Evolutionary conservation across 2,113 vertebrate genomes (phyloP).

Genomic region (Donacobius atricapilla): DNA sequence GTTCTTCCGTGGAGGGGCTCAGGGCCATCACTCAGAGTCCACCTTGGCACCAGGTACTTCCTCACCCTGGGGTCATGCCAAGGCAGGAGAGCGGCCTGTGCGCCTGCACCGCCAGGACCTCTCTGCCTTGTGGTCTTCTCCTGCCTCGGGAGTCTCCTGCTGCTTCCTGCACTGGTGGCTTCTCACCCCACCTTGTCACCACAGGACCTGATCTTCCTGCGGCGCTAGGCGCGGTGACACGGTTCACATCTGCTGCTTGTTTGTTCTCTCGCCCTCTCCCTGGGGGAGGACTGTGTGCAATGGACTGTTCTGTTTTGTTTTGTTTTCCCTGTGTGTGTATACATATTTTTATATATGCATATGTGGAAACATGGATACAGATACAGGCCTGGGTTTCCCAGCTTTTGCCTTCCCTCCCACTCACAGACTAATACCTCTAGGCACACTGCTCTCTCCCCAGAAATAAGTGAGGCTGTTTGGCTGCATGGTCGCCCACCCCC

Average conservation of each 20-base stretch:
- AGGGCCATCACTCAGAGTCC: background rate
- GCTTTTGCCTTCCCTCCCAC: background rate
- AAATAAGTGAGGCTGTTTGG: background rate
- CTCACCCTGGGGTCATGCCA: too few relatives aligned
- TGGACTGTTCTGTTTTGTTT: background rate
- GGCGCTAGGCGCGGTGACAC: rapidly evolving
- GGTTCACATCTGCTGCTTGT: background rate
- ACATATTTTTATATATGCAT: background rate
- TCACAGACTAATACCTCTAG: background rate
- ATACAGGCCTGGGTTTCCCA: background rate
- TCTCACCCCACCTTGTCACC: background rate
- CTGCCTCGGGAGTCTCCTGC: background rate
- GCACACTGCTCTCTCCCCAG: background rate
- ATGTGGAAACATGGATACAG: background rate
- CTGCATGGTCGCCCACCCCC: background rate
- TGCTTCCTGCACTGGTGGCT: background rate
- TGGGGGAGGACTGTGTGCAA: background rate
- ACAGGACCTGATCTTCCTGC: background rate
- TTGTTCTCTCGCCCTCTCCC: background rate
- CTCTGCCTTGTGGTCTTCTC: background rate
- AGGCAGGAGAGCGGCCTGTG: background rate
- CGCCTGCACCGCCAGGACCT: background rate
- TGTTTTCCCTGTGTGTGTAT: background rate
- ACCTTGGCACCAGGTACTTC: background rate
- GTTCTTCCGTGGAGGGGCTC: background rate